A percentile compares a stretch with the other conserved stretches of the same genome.
Evolutionary conservation across 2,888 invertebrate genomes (phyloP).

Genomic region (Harpalus rufipes): DNA sequence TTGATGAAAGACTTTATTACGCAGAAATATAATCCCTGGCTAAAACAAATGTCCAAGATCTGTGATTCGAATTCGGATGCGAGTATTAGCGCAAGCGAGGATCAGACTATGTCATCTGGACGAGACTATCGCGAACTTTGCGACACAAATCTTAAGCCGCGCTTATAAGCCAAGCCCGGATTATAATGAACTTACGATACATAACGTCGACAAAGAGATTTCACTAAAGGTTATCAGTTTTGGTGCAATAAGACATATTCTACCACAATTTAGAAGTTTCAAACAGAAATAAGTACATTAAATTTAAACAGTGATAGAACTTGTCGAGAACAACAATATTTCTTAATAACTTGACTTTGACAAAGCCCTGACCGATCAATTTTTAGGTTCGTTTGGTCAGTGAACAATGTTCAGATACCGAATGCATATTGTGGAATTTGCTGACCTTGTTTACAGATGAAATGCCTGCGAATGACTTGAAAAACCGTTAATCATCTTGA

Average conservation of each 20-base stretch:
- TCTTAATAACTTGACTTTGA: too few species aligned
- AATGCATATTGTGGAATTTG: too few species aligned
- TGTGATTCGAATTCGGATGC: slow-evolving; percentile 36
- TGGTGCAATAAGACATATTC: neutral
- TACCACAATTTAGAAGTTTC: too few species aligned
- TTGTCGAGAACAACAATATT: too few species aligned
- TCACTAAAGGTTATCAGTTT: neutral
- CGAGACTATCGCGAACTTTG: slow-evolving; percentile 35
- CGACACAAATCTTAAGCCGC: slow-evolving; percentile 35
- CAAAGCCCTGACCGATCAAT: too few species aligned
- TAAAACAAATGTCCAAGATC: slow-evolving; percentile 28
- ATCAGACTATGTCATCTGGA: slow-evolving; percentile 33
- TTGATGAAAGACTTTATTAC: slow-evolving; percentile 17
- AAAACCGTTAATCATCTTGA: slow-evolving; percentile 44
- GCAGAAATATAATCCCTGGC: slow-evolving; percentile 8
- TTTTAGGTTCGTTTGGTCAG: too few species aligned
- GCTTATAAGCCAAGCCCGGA: slow-evolving; percentile 26
- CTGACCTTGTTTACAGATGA: too few species aligned
- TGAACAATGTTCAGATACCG: too few species aligned
- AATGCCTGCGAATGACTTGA: neutral
- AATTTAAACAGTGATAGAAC: too few species aligned
- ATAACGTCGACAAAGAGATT: neutral
- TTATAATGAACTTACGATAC: slow-evolving; percentile 42
- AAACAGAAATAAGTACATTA: too few species aligned
- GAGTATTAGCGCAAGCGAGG: slow-evolving; percentile 17